phyloP scores from a whole-genome alignment of 2,888 invertebrate species.

The Bibio marci region DNA sequence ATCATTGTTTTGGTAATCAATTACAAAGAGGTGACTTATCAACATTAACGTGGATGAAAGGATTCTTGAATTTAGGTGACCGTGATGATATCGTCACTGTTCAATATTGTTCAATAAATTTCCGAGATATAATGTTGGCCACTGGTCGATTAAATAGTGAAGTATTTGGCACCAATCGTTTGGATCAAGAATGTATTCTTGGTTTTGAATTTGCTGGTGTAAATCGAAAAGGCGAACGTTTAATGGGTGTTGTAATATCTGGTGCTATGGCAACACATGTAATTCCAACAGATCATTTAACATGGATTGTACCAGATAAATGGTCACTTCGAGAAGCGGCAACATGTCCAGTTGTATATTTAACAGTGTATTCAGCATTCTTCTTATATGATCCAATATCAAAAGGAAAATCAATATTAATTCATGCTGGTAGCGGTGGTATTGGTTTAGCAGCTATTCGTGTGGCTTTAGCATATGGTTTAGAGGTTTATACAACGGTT shows the following conservation, averaged over 20 bases:
- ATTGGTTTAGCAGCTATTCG: conserved; percentile 66
- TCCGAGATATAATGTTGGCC: conserved; percentile 88
- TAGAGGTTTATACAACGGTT: conserved; percentile 54
- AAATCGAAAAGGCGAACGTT: conserved; percentile 35
- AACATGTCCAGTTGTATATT: conserved; percentile 64
- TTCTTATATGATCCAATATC: conserved; percentile 21
- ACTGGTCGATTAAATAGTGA: conserved; percentile 78
- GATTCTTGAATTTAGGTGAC: conserved; percentile 32
- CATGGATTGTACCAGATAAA: conserved; percentile 50
- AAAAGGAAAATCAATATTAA: conserved; percentile 29
- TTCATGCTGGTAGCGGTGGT: conserved; percentile 49
- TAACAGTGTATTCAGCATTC: conserved; percentile 40
- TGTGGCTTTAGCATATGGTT: conserved; percentile 43
- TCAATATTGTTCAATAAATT: conserved; percentile 70
- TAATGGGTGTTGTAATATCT: conserved; percentile 42
- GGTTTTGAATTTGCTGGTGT: conserved; percentile 54
- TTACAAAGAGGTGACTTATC: conserved; percentile 70
- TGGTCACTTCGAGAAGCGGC: conserved; percentile 63
- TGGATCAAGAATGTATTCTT: conserved; percentile 44
- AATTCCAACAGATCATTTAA: conserved; percentile 23
- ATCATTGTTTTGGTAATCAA: conserved; percentile 64
- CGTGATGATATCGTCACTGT: conserved; percentile 39
- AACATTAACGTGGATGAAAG: conserved; percentile 70
- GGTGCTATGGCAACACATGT: conserved; percentile 40
- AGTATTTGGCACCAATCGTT: conserved; percentile 47